Conservation (phyloP, 2,888 invertebrate genomes). For the Tridacna crocea region DNA sequence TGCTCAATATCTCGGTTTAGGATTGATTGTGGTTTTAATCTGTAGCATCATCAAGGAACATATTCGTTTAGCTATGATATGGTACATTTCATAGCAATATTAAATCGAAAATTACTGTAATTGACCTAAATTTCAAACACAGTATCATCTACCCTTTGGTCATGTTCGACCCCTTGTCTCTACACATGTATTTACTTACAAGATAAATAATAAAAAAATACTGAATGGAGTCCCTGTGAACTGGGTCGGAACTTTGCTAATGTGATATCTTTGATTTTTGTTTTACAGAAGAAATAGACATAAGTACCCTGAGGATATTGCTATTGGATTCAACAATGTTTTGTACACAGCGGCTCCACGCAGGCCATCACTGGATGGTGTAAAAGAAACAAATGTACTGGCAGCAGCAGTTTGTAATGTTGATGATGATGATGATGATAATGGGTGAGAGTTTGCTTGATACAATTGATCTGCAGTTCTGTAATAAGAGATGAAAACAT, state of each 20-base stretch:
- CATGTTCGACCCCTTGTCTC: too few relatives aligned
- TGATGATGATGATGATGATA: slow-evolving; percentile 41
- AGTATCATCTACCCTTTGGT: too few relatives aligned
- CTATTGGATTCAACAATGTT: slow-evolving; percentile 56
- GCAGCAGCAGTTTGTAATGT: slow-evolving; percentile 14
- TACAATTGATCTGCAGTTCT: not conserved
- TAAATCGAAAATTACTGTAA: too few relatives aligned
- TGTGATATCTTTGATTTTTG: not conserved
- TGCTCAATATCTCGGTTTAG: too few relatives aligned
- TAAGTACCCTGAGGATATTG: slow-evolving; percentile 37
- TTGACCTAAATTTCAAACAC: too few relatives aligned
- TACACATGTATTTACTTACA: too few relatives aligned
- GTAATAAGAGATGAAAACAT: not conserved
- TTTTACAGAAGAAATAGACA: slow-evolving; percentile 36
- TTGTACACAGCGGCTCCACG: slow-evolving; percentile 47
- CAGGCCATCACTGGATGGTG: not conserved
- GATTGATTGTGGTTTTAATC: too few relatives aligned
- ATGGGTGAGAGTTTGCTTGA: not conserved
- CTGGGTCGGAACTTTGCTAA: not conserved
- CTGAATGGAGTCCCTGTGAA: not conserved
- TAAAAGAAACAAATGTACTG: slow-evolving; percentile 47
- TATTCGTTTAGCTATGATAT: too few relatives aligned
- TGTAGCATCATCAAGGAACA: too few relatives aligned
- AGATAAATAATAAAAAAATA: too few relatives aligned
- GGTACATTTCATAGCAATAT: too few relatives aligned